Evolutionary conservation across 2,113 vertebrate species (phyloP), one percentile per base, ranked within the genome.

Genomic region (Anser brachyrhynchus): DNA sequence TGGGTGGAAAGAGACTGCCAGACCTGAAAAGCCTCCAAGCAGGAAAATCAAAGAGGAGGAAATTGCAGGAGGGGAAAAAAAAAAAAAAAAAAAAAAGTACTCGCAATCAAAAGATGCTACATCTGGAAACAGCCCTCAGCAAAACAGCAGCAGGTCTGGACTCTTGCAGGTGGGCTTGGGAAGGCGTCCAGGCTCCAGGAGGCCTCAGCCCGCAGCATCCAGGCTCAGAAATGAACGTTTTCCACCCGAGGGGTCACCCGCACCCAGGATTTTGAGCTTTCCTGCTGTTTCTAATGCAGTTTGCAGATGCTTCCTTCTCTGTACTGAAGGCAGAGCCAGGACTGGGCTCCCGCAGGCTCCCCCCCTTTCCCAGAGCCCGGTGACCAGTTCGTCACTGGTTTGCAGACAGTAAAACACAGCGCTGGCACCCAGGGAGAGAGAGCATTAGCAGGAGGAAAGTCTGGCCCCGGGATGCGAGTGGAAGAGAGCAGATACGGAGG

Each of bases 1-100:
- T 93, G 95, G 86, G 97, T 95, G 84, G 91, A 96, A 82, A 96
- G 89, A 95, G 93, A 69, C 95, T 91, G 82, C 82, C 76, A 71
- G 94, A 92, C 94, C 92, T 87, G 93, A 97, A 96, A 90, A 94
- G 82, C 67, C 89, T 95, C 91, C 89, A 89, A 91, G 87, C 70
- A 91, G 43, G 12, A 84, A 93, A 96, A 94, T 77, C 82, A 82
- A 91, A 80, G 51, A 84, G 82, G 64, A 94, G 85, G 84, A 95
- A 93, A 94, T 88, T 93, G 84, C 84, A 84, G 61, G 67, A 62
- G 59, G 35, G 77, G 49, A 80, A 59, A 80, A 73, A 85, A 44
- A 58, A 33, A 62, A 16, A 35, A 74, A 87, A 58, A 80, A 33
- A 54, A 78, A 41, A 33, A 31, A 90, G 37, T 11, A 44, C 44